Evolutionary conservation across 2,888 invertebrate species (phyloP).

Genomic region (Eledona agricola): DNA sequence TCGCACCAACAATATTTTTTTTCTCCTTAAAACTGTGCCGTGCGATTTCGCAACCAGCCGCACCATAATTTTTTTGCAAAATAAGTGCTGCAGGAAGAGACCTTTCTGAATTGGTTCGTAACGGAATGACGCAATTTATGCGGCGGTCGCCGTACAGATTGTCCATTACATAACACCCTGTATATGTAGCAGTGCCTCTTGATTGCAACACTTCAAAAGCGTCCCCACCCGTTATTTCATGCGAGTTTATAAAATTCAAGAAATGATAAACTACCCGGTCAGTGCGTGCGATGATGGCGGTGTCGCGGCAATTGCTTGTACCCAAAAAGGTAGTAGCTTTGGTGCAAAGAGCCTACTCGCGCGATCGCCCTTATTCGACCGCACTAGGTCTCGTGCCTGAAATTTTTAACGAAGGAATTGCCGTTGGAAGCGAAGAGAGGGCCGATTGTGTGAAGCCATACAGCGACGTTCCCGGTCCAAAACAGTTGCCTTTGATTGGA

Average conservation of each 20-base stretch:
- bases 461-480: constrained; percentile 77
- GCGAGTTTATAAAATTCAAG: constrained; percentile 26
- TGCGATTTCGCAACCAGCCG: no score
- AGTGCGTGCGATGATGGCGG: constrained; percentile 9
- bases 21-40: no score
- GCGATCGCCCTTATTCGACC: constrained; percentile 55
- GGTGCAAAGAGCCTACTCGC: constrained; percentile 39
- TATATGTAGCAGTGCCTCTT: constrained; percentile 20
- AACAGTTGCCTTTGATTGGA: constrained; percentile 76
- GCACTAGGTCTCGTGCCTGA: constrained; percentile 49
- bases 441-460: constrained; percentile 63
- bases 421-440: constrained; percentile 39
- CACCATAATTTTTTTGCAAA: no score
- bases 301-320: constrained; percentile 6
- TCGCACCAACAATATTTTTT: no score
- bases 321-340: constrained; percentile 3
- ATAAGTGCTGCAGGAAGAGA: no score
- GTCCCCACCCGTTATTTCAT: constrained; percentile 2
- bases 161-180: constrained; percentile 24
- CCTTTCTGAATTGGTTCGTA: constrained; percentile 20
- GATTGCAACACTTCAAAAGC: constrained; percentile 26
- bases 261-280: constrained; percentile 12
- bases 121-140: constrained; percentile 17
- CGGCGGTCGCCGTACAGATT: constrained; percentile 19
- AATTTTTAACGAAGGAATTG: constrained; percentile 32